Conservation (phyloP, 2,797 vertebrate species). For the Lutjanus campechanus region DNA sequence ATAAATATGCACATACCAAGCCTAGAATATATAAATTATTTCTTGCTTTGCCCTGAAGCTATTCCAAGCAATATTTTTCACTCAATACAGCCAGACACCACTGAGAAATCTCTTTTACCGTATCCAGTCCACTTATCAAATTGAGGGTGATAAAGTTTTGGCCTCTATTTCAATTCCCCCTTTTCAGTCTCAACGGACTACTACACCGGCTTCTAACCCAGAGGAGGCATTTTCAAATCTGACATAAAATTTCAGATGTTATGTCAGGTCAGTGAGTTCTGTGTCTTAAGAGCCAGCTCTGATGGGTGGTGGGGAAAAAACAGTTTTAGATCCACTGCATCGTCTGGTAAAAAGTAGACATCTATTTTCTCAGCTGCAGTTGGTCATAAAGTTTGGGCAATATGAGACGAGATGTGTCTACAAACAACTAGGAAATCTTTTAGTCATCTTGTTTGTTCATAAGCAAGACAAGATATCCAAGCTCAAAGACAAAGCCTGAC, state of each 20-base stretch:
- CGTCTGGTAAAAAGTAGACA: neutral
- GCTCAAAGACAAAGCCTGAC: neutral
- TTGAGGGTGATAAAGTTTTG: slow-evolving; percentile 38
- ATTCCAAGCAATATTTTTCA: slow-evolving; percentile 33
- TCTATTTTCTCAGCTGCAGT: neutral
- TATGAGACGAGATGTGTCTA: neutral
- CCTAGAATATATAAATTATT: slow-evolving; percentile 37
- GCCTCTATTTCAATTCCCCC: slow-evolving; percentile 35
- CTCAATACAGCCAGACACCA: slow-evolving; percentile 20
- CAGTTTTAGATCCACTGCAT: neutral
- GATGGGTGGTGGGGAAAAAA: neutral
- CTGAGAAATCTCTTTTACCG: slow-evolving; percentile 35
- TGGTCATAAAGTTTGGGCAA: neutral
- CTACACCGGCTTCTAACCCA: neutral
- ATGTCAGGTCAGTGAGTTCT: neutral
- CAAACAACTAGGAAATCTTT: neutral
- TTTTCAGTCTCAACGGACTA: slow-evolving; percentile 21
- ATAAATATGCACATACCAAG: slow-evolving; percentile 22
- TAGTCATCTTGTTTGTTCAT: neutral
- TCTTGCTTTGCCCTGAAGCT: slow-evolving; percentile 46
- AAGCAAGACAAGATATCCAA: neutral
- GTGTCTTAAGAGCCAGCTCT: neutral
- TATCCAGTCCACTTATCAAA: slow-evolving; percentile 34
- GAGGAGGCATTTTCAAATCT: neutral
- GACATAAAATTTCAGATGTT: neutral